phyloP scores from a whole-genome alignment of 2,888 invertebrate species.

The Amphipyra tragopoginis region DNA sequence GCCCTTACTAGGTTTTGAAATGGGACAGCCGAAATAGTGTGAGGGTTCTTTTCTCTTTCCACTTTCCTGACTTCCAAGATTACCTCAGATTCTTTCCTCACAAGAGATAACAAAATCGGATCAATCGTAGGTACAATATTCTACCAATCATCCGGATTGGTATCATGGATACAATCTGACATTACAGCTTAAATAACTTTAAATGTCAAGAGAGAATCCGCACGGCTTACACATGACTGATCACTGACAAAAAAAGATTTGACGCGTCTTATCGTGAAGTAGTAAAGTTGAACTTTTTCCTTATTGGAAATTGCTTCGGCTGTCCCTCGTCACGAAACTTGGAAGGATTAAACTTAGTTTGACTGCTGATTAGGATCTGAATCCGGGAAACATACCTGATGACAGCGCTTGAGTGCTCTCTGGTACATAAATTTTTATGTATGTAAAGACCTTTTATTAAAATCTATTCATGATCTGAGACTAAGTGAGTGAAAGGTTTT shows the following conservation, averaged over 20 bases:
- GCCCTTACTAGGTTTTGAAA: too few species aligned
- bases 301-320: conserved; percentile 61
- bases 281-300: conserved; percentile 47
- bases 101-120: background rate
- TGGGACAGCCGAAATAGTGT: too few species aligned
- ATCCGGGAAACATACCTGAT: conserved; percentile 36
- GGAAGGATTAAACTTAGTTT: conserved; percentile 58
- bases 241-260: conserved; percentile 60
- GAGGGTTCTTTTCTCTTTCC: background rate
- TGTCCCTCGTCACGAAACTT: conserved; percentile 58
- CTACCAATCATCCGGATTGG: background rate
- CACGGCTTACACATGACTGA: conserved; percentile 58
- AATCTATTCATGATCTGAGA: too few species aligned
- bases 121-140: background rate
- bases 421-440: conserved; percentile 28
- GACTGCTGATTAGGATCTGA: conserved; percentile 45
- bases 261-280: conserved; percentile 51
- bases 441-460: conserved; percentile 1
- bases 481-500: too few species aligned
- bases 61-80: too few species aligned
- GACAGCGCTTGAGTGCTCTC: conserved; percentile 20
- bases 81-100: too few species aligned
- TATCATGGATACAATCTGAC: background rate
- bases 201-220: conserved; percentile 32
- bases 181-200: background rate